Evolutionary conservation across 2,113 vertebrate genomes (phyloP), one percentile per base, ranked within the genome.

Genomic region (Chlamydotis undulata): DNA sequence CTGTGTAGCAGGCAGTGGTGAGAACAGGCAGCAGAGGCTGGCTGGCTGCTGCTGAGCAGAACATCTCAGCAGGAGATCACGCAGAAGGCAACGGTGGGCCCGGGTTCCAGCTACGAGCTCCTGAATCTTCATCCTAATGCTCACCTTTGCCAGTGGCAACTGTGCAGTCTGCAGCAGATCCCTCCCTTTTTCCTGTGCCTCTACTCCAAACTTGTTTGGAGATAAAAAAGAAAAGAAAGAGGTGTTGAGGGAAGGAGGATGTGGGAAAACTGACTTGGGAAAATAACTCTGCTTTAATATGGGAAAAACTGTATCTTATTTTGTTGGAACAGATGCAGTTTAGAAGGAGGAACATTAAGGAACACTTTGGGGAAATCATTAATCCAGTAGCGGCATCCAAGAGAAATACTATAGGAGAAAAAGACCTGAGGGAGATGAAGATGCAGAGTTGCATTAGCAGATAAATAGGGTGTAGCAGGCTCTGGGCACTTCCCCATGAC

Each of bases 361-460:
- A 93, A 84, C 67, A 77, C 87, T 94, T 89, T 39, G 83, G 85
- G 91, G 90, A 96, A 92, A 93, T 92, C 74, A 90, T 89, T 93
- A 91, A 93, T 96, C 86, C 6, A 14, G 81, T 81, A 79, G 81
- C 9, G 33, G 25, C 69, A 74, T 92, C 90, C 77, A 92, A 83
- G 67, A 87, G 90, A 87, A 76, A 88, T 56, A 93, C 70, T 57
- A 63, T 85, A 69, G 82, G 92, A 95, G 93, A 96, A 94, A 95
- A 97, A 88, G 83, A 82, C 69, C 79, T 59, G 75, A 92, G 85
- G 91, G 87, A 89, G 90, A 92, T 80, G 87, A 90, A 92, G 87
- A 75, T 52, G 47, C 1, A 1, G 89, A 83, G 77, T 56, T 91
- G 57, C 78, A 92, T 82, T 84, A 90, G 61, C 78, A 70, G 87